Evolutionary conservation across 2,888 invertebrate genomes (phyloP), one percentile per base, ranked within the genome.

Genomic region (Sarcophaga variegata): DNA sequence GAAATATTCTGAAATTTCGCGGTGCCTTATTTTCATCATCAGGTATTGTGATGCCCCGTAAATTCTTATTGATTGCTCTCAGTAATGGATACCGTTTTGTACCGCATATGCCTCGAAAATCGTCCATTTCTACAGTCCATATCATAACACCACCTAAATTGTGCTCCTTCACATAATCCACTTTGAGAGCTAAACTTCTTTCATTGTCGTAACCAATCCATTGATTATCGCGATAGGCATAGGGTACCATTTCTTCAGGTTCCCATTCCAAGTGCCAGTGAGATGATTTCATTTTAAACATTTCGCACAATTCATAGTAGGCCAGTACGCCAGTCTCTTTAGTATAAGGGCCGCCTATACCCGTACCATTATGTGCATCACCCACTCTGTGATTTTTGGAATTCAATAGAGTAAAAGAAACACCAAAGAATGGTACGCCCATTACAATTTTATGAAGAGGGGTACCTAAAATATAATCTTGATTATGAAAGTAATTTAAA

Each of bases 111-210:
- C 96, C 96, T 17, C 91, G 93, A 90, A 96, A 96, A 90, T 97
- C 97, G 89, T 97, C 97, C 6, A 96, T 96, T 91, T 97, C 97
- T 10, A 62, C 37, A 8, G 96, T 96, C 97, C 97, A 97, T 0
- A 96, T 90, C 97, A 97, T 97, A 0, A 95, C 94, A 37, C 96
- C 97, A 76, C 94, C 94, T 76, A 95, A 90, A 77, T 94, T 89
- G 81, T 91, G 78, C 70, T 92, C 88, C 91, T 94, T 91, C 60
- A 94, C 92, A 87, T 92, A 93, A 90, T 93, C 80, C 67, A 94
- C 90, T 94, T 95, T 91, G 11, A 90, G 83, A 4, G 78, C 86
- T 11, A 93, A 78, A 12, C 96, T 96, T 71, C 93, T 90, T 17
- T 91, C 90, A 89, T 96, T 93, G 85, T 97, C 97, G 89, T 95